Conservation (phyloP, 2,888 invertebrate species). For the Drosophila kanekoi region DNA sequence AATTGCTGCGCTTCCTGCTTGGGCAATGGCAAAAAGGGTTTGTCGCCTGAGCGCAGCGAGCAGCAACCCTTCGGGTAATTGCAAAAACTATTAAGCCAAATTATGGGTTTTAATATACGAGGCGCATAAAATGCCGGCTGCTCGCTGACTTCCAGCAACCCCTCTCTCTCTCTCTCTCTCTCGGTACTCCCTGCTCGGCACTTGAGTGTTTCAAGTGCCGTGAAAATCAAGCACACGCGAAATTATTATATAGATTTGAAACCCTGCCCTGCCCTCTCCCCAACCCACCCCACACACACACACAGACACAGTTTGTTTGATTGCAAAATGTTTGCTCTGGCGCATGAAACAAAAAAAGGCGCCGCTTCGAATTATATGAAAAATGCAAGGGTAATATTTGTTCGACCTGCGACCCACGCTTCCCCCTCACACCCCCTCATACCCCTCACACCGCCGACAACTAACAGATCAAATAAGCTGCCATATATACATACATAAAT, state of each 20-base stretch:
- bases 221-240: slow-evolving; percentile 77
- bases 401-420: slow-evolving; percentile 32
- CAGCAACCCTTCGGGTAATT: slow-evolving; percentile 75
- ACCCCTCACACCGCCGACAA: no score
- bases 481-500: slow-evolving; percentile 5
- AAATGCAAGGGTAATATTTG: slow-evolving; percentile 77
- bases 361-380: slow-evolving; percentile 58
- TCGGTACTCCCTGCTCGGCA: slow-evolving; percentile 26
- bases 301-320: slow-evolving; percentile 42
- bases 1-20: slow-evolving; percentile 65
- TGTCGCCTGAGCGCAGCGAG: slow-evolving; percentile 16
- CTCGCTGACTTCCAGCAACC: slow-evolving; percentile 41
- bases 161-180: slow-evolving; percentile 2
- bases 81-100: slow-evolving; percentile 83
- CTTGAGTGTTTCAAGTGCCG: slow-evolving; percentile 74
- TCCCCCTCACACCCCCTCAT: no score
- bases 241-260: slow-evolving; percentile 78
- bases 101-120: slow-evolving; percentile 83
- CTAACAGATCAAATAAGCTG: slow-evolving; percentile 38
- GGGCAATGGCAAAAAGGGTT: slow-evolving; percentile 33
- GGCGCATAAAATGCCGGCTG: slow-evolving; percentile 66
- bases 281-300: no score
- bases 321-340: slow-evolving; percentile 70
- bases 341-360: slow-evolving; percentile 28
- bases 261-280: slow-evolving; percentile 10